Conservation (phyloP, 2,797 vertebrate genomes). For the Schizothorax lantsangensis region DNA sequence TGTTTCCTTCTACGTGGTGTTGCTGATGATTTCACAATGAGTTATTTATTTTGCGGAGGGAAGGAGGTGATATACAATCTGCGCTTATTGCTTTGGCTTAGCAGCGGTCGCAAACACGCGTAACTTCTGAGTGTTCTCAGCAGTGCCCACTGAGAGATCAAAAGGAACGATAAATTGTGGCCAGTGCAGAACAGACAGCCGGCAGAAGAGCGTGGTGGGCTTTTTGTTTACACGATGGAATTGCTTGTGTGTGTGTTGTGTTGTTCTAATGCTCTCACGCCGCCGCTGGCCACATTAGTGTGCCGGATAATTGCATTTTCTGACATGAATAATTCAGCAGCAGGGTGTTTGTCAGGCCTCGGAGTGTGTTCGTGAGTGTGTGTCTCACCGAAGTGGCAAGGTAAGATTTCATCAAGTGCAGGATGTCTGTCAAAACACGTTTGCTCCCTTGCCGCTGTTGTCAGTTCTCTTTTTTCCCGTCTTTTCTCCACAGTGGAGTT, state of each 20-base stretch:
- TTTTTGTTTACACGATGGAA: slow-evolving; percentile 27
- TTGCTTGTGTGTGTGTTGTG: slow-evolving; percentile 40
- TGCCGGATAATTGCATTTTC: slow-evolving; percentile 62
- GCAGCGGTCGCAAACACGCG: slow-evolving; percentile 48
- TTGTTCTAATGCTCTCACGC: slow-evolving; percentile 40
- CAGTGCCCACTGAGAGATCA: slow-evolving; percentile 64
- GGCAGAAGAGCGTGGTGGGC: neutral
- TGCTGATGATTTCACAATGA: slow-evolving; percentile 63
- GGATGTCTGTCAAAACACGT: slow-evolving; percentile 30
- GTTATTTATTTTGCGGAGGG: slow-evolving; percentile 59
- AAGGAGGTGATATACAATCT: slow-evolving; percentile 52
- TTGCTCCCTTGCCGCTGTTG: slow-evolving; percentile 30
- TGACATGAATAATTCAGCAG: slow-evolving; percentile 65
- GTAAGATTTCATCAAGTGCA: slow-evolving; percentile 59
- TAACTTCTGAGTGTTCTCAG: slow-evolving; percentile 23
- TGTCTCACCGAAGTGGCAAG: slow-evolving; percentile 41
- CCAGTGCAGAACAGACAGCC: slow-evolving; percentile 47
- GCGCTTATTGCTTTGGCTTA: slow-evolving; percentile 31
- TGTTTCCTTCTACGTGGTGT: slow-evolving; percentile 42
- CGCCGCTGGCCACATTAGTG: slow-evolving; percentile 57
- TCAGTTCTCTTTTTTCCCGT: slow-evolving; percentile 27
- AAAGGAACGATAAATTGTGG: slow-evolving; percentile 67
- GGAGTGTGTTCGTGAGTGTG: slow-evolving; percentile 40
- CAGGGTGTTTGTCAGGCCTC: slow-evolving; percentile 27
- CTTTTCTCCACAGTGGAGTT: slow-evolving; percentile 50